Evolutionary conservation across 2,797 vertebrate genomes (phyloP), one percentile per base, ranked within the genome.

Genomic region (Pantherophis alleghaniensis): DNA sequence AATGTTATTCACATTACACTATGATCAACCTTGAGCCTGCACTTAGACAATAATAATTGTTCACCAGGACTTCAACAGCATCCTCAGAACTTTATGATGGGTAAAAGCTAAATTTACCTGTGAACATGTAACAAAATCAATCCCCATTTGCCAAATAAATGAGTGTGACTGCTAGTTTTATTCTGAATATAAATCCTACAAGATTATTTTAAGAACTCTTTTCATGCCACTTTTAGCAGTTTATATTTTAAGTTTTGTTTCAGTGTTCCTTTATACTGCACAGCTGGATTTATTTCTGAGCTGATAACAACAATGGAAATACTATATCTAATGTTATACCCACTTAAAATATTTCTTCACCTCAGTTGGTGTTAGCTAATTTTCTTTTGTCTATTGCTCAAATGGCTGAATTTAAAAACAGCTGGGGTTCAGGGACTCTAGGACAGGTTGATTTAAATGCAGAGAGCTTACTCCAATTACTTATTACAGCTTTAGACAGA

Each of bases 401-500:
- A 3, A 59, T 47, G 13, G 5, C 87, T 86, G 66, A 14, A 86
- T 91, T 89, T 86, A 63, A 93, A 91, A 88, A n/a, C 37, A 86
- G n/a, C 57, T 93, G 87, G 12, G 47, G 18, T 86, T 93, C 69
- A 89, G 47, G 26, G 47, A 91, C 63, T 89, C 69, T 89, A 26
- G 60, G 14, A 57, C n/a, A 63, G 57, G 47, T 55, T 91, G 69
- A 91, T 89, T 91, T 91, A 86, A 83, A 91, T 93, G 69, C 93
- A 93, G 87, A 89, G 86, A 56, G 66, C 26, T 92, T 86, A 37
- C 28, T 66, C 57, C 87, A 93, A 26, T 32, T 89, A 88, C 86
- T 91, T 91, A 91, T 89, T 91, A 57, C 32, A 93, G 57, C 12
- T 93, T 57, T n/a, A 91, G 90, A 88, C 88, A 63, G 59, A 91